Percentiles rank a stretch among this genome's conserved stretches.
Evolutionary conservation across 1,140 invertebrate species (phyloP).

Genomic region (Chlorops oryzae): DNA sequence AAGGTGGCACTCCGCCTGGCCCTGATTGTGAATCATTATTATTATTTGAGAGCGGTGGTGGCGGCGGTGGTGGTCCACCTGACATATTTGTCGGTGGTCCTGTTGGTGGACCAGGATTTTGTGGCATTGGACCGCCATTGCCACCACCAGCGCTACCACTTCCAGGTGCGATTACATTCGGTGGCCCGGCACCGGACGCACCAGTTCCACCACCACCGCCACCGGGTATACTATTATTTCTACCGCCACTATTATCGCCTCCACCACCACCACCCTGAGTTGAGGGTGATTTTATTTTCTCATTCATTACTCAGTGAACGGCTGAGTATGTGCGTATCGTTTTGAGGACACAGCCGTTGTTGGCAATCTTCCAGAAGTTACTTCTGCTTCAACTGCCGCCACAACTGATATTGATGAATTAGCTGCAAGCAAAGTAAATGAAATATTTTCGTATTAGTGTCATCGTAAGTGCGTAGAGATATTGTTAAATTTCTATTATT

Average conservation of each 20-base stretch:
- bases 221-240: conserved; percentile 19
- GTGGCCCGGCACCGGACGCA: conserved; percentile 11
- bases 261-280: conserved; percentile 27
- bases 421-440: conserved; percentile 8
- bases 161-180: conserved; percentile 15
- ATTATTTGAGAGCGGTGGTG: conserved; percentile 37
- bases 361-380: no score
- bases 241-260: conserved; percentile 17
- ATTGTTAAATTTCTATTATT: no score
- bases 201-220: conserved; percentile 23
- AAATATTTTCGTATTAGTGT: no score
- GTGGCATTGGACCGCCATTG: not conserved
- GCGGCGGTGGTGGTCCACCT: not conserved
- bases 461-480: no score
- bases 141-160: not conserved
- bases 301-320: conserved; percentile 32
- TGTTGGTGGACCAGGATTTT: not conserved
- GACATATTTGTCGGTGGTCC: not conserved
- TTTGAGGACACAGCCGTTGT: no score
- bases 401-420: conserved; percentile 8
- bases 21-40: conserved; percentile 31
- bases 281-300: conserved; percentile 46
- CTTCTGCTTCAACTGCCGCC: conserved; percentile 14
- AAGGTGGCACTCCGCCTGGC: conserved; percentile 21
- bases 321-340: conserved; percentile 8